phyloP scores from a whole-genome alignment of 1,140 invertebrate species.

The Habropoda laboriosa region DNA sequence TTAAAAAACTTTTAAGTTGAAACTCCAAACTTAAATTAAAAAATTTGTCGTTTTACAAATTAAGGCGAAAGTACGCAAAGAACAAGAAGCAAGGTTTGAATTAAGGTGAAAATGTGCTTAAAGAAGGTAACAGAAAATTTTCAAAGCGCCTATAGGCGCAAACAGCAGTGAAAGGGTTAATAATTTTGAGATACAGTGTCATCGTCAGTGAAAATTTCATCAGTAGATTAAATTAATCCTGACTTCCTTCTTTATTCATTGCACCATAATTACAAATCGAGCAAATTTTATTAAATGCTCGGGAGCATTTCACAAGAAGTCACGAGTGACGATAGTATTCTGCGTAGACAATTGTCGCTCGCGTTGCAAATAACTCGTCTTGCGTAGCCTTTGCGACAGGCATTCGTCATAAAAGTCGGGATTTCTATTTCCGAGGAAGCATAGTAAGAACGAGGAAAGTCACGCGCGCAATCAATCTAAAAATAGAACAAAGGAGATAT shows the following conservation, averaged over 20 bases:
- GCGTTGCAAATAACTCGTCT: not conserved
- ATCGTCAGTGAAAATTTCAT: not conserved
- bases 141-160: too few relatives aligned
- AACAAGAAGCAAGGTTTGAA: too few relatives aligned
- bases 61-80: too few relatives aligned
- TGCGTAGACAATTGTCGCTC: not conserved
- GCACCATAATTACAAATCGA: not conserved
- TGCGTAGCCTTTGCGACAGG: not conserved
- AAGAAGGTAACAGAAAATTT: too few relatives aligned
- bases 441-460: not conserved
- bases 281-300: not conserved
- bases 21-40: too few relatives aligned
- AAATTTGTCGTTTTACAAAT: too few relatives aligned
- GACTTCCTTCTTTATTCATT: not conserved
- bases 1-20: too few relatives aligned
- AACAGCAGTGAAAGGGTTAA: too few relatives aligned
- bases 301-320: not conserved
- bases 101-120: too few relatives aligned
- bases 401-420: constrained; percentile 23
- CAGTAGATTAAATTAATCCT: not conserved
- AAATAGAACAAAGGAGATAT: constrained; percentile 34
- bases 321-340: not conserved
- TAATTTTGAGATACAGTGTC: too few relatives aligned
- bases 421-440: not conserved
- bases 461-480: constrained; percentile 34